These are phyloP conservation scores for Syrista parreyssii DNA, from an alignment of 2,888 invertebrate genomes.

Conservation along the genomic window DNA sequence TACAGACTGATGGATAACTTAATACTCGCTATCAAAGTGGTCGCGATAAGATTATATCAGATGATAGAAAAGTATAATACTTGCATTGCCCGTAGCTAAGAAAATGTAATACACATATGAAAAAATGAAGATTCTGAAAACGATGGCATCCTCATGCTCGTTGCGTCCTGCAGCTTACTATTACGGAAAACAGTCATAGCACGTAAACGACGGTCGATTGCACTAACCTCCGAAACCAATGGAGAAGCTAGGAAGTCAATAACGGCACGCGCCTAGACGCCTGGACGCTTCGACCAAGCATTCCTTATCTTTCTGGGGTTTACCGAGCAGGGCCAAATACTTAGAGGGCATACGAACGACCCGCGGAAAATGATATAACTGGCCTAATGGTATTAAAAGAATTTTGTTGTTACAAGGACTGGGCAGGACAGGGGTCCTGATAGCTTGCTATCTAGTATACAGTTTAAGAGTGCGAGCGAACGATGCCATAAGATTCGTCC, in stretches of 20 bases:
- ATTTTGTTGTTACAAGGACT: constrained; percentile 69
- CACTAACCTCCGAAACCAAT: background rate
- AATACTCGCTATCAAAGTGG: background rate
- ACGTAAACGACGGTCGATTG: background rate
- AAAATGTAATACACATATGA: too few relatives aligned
- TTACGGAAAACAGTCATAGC: background rate
- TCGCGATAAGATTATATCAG: background rate
- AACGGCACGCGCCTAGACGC: too few relatives aligned
- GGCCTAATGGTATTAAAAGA: background rate
- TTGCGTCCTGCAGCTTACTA: background rate
- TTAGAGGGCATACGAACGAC: background rate
- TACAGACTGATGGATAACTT: background rate
- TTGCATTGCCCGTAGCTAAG: background rate
- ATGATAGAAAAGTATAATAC: background rate
- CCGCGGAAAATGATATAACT: background rate
- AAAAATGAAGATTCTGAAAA: background rate
- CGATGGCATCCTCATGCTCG: background rate
- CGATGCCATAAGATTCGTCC: constrained; percentile 83
- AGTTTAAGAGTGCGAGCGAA: constrained; percentile 80
- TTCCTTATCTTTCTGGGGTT: too few relatives aligned
- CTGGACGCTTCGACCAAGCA: too few relatives aligned
- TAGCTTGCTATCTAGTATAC: constrained; percentile 88
- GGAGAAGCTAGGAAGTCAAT: background rate
- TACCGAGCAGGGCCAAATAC: background rate
- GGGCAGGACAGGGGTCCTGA: constrained; percentile 87